Evolutionary conservation across 2,113 vertebrate genomes (phyloP).

Genomic region (Eira barbara): DNA sequence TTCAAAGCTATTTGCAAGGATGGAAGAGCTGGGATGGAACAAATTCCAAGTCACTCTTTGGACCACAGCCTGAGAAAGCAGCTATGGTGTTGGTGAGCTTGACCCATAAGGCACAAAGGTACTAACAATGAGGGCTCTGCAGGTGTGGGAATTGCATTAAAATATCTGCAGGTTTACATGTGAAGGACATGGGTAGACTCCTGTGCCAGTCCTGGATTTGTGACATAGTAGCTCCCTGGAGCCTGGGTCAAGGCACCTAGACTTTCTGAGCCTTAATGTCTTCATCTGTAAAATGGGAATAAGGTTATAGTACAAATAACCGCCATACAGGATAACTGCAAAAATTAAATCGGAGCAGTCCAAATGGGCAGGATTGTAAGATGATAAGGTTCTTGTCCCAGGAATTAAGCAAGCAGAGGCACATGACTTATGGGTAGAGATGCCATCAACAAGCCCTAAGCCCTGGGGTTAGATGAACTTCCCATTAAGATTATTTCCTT

Average conservation of each 20-base stretch:
- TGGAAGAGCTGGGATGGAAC: too few relatives aligned
- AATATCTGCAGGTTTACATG: background rate
- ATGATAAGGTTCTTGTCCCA: background rate
- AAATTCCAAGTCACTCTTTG: background rate
- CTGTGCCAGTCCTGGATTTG: background rate
- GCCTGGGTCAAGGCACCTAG: background rate
- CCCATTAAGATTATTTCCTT: background rate
- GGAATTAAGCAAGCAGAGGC: background rate
- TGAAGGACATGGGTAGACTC: too few relatives aligned
- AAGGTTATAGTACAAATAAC: background rate
- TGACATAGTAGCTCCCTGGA: background rate
- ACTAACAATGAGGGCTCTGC: background rate
- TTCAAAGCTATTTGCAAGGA: background rate
- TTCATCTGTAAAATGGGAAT: background rate
- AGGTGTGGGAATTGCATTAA: background rate
- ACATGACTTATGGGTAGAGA: background rate
- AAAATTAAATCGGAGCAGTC: background rate
- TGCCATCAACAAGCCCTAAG: background rate
- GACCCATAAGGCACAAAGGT: background rate
- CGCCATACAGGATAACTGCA: background rate
- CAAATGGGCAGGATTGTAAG: background rate
- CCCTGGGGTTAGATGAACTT: background rate
- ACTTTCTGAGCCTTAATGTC: background rate
- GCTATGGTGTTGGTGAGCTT: background rate
- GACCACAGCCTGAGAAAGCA: rapidly evolving